Conservation (phyloP, 2,113 vertebrate species). For the cat (Felis catus) region DNA sequence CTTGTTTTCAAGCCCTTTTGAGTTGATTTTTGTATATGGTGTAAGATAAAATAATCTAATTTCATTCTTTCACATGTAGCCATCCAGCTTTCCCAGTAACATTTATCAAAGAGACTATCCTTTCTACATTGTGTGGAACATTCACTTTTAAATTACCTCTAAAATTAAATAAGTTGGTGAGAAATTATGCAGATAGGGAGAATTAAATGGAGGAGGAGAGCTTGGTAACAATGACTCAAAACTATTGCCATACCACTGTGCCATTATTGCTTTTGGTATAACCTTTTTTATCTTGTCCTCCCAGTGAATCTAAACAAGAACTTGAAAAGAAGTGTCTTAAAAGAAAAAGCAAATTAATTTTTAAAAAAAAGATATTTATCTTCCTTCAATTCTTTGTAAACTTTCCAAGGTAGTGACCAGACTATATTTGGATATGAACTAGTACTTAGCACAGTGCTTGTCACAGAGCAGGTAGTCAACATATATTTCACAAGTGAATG, state of each 20-base stretch:
- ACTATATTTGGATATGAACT: background rate
- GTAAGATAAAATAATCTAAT: background rate
- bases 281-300: background rate
- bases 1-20: background rate
- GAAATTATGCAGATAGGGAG: background rate
- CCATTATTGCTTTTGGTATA: background rate
- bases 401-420: background rate
- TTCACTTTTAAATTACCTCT: slow-evolving; percentile 6
- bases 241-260: background rate
- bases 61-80: background rate
- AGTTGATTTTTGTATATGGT: background rate
- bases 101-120: background rate
- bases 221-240: background rate
- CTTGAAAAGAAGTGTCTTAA: background rate
- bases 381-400: background rate
- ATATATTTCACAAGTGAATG: background rate
- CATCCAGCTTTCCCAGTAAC: background rate
- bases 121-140: background rate
- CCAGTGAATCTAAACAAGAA: background rate
- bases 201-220: background rate
- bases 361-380: background rate
- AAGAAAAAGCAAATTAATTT: background rate
- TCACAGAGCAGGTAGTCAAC: background rate
- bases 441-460: background rate
- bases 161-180: slow-evolving; percentile 6